Conservation (phyloP, 2,888 invertebrate species). For the Synanthedon vespiformis region DNA sequence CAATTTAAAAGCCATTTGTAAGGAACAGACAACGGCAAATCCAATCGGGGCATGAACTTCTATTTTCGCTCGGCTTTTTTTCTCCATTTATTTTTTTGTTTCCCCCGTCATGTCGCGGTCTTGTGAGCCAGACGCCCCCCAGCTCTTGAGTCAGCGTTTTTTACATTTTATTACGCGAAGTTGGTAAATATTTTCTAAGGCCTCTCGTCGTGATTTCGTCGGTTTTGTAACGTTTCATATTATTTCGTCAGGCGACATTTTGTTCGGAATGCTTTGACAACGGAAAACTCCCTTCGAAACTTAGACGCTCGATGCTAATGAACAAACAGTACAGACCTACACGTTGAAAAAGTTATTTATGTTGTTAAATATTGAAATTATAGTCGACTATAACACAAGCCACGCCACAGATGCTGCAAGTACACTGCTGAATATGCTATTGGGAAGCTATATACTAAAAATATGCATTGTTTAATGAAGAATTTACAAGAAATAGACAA, state of each 20-base stretch:
- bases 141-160: slow-evolving; percentile 64
- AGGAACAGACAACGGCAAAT: slow-evolving; percentile 66
- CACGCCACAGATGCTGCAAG: too few relatives aligned
- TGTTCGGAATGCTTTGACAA: slow-evolving; percentile 4
- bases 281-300: not conserved
- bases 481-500: too few relatives aligned
- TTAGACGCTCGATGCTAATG: too few relatives aligned
- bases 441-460: too few relatives aligned
- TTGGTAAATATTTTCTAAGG: slow-evolving; percentile 64
- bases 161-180: slow-evolving; percentile 58
- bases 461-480: too few relatives aligned
- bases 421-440: too few relatives aligned
- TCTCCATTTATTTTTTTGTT: slow-evolving; percentile 37
- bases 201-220: slow-evolving; percentile 38
- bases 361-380: too few relatives aligned
- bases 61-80: slow-evolving; percentile 41
- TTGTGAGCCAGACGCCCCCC: slow-evolving; percentile 61
- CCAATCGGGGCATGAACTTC: slow-evolving; percentile 56
- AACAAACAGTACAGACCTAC: too few relatives aligned
- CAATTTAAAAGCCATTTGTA: slow-evolving; percentile 67
- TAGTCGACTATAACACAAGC: too few relatives aligned
- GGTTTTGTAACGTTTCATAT: slow-evolving; percentile 31
- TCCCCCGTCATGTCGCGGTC: slow-evolving; percentile 61
- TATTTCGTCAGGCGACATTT: slow-evolving; percentile 2
- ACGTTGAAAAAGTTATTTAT: too few relatives aligned